A percentile compares a stretch with the other conserved stretches of the same genome.
phyloP scores from a whole-genome alignment of 64 coral and sea anemone species.

The Hydrozoanthus tunicans region DNA sequence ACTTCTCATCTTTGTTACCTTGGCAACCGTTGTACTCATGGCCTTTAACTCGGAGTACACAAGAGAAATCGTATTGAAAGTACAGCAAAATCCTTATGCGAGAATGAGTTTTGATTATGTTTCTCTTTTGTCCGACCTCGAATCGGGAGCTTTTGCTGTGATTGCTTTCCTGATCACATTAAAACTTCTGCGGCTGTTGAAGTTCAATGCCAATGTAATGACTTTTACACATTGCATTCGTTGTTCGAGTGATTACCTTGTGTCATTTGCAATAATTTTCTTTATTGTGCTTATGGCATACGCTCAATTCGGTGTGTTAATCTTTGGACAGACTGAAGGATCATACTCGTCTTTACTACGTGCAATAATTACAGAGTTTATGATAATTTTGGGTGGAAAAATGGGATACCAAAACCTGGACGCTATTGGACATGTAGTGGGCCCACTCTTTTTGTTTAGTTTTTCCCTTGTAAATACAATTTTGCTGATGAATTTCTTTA shows the following conservation, averaged over 20 bases:
- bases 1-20: neutral
- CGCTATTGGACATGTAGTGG: constrained; percentile 28
- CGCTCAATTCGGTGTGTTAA: constrained; percentile 31
- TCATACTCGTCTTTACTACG: neutral
- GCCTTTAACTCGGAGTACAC: constrained; percentile 26
- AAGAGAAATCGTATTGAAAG: constrained; percentile 18
- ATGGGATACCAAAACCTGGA: constrained; percentile 40
- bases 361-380: constrained; percentile 5
- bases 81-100: constrained; percentile 32
- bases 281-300: constrained; percentile 36
- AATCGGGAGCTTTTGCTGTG: constrained; percentile 22
- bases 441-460: constrained; percentile 21
- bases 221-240: constrained; percentile 28
- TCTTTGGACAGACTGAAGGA: constrained; percentile 31
- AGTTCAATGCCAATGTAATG: constrained; percentile 40
- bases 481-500: constrained; percentile 48
- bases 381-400: constrained; percentile 37
- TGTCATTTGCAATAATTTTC: constrained; percentile 36
- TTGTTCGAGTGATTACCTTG: neutral
- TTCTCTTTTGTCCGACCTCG: constrained; percentile 23
- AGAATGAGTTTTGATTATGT: constrained; percentile 56
- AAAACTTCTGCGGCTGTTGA: constrained; percentile 12
- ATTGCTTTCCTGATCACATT: constrained; percentile 42
- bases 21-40: neutral
- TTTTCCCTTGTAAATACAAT: constrained; percentile 34